A percentile compares a stretch with the other conserved stretches of the same genome.
phyloP scores from a whole-genome alignment of 2,888 invertebrate genomes.

The Dryomyza anilis region DNA sequence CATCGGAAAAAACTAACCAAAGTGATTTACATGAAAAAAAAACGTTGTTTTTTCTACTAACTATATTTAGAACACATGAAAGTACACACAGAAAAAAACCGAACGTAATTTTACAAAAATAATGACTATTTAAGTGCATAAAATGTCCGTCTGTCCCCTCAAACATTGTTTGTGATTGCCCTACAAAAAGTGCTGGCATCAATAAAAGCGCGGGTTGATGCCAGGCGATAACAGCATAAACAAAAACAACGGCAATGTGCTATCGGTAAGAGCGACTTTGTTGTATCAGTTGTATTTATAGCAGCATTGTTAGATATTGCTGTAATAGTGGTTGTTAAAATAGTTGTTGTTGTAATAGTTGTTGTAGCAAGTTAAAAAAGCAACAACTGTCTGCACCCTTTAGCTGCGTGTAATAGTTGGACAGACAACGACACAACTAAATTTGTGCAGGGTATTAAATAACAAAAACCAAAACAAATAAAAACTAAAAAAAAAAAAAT shows the following conservation, averaged over 20 bases:
- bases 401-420: constrained; percentile 8
- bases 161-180: constrained; percentile 11
- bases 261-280: too few species aligned
- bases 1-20: too few species aligned
- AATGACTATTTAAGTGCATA: constrained; percentile 17
- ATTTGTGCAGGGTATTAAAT: too few species aligned
- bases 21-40: too few species aligned
- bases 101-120: neutral
- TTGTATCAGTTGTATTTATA: too few species aligned
- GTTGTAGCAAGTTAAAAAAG: constrained; percentile 4
- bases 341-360: constrained; percentile 15
- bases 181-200: neutral
- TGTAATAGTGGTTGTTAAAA: too few species aligned
- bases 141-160: neutral
- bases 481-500: too few species aligned
- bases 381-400: constrained; percentile 8
- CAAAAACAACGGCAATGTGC: constrained; percentile 16
- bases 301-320: too few species aligned
- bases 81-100: neutral
- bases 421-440: too few species aligned
- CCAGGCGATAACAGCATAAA: constrained; percentile 21
- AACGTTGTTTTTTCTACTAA: too few species aligned
- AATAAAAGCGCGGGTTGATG: constrained; percentile 12
- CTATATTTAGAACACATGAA: too few species aligned
- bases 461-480: too few species aligned